Percentiles rank a stretch among this genome's conserved stretches.
These are phyloP conservation scores for Mamestra configurata DNA, from an alignment of 1,140 invertebrate genomes.

Conservation along the genomic window DNA sequence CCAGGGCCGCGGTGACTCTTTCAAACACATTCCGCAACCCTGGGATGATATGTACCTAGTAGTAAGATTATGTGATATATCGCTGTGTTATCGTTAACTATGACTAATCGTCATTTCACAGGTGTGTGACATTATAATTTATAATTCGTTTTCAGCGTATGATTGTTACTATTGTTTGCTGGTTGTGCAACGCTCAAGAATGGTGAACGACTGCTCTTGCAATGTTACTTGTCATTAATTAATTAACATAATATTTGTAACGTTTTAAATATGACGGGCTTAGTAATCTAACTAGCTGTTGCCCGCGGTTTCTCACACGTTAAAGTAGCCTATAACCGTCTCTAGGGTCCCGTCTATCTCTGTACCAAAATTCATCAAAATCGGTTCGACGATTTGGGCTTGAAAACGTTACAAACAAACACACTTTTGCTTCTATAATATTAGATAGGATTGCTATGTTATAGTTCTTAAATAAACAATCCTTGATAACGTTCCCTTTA, in stretches of 20 bases:
- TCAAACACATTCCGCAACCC: too few relatives aligned
- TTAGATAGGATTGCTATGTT: neutral
- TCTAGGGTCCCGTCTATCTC: too few relatives aligned
- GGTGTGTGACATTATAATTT: slow-evolving; percentile 47
- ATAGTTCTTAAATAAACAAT: neutral
- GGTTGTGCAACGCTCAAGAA: neutral
- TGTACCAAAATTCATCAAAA: too few relatives aligned
- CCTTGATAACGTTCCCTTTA: neutral
- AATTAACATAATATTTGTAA: slow-evolving; percentile 24
- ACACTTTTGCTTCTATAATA: neutral
- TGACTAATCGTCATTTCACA: slow-evolving; percentile 22
- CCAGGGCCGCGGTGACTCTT: too few relatives aligned
- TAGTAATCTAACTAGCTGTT: too few relatives aligned
- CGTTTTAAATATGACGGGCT: neutral
- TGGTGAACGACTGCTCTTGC: neutral
- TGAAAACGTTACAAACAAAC: too few relatives aligned
- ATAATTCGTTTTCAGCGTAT: slow-evolving; percentile 30
- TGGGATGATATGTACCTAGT: too few relatives aligned
- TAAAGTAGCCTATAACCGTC: too few relatives aligned
- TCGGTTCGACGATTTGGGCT: too few relatives aligned
- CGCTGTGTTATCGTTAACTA: slow-evolving; percentile 3
- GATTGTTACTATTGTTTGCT: slow-evolving; percentile 26
- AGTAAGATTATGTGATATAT: neutral
- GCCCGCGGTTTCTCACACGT: too few relatives aligned
- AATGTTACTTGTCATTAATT: slow-evolving; percentile 5